Conservation (phyloP, 2,797 vertebrate genomes). For the Sebastes minor region DNA sequence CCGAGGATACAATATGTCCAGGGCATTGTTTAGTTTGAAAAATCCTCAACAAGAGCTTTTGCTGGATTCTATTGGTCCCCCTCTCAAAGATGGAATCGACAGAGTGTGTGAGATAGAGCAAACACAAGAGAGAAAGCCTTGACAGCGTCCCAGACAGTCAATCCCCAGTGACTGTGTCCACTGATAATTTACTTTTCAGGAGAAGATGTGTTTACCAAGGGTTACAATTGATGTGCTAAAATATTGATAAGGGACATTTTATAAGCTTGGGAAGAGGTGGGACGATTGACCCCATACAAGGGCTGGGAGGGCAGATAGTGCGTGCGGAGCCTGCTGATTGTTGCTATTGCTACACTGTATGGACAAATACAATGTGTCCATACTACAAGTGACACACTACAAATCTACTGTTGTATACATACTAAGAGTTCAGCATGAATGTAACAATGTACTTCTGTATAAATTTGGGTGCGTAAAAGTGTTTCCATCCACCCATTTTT, state of each 20-base stretch:
- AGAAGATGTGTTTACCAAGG: conserved; percentile 77
- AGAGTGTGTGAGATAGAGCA: conserved; percentile 56
- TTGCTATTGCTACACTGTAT: not conserved
- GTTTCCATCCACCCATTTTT: not conserved
- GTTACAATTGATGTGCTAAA: conserved; percentile 85
- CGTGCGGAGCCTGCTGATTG: conserved; percentile 30
- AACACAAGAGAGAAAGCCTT: conserved; percentile 58
- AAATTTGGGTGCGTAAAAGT: not conserved
- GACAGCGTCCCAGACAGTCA: conserved; percentile 72
- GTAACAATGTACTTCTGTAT: not conserved
- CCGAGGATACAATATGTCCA: conserved; percentile 73
- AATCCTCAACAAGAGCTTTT: conserved; percentile 68
- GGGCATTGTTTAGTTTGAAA: conserved; percentile 81
- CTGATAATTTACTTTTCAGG: conserved; percentile 80
- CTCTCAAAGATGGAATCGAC: conserved; percentile 66
- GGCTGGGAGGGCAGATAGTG: conserved; percentile 21
- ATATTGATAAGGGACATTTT: conserved; percentile 88
- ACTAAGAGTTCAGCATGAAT: not conserved
- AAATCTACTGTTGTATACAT: not conserved
- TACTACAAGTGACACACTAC: not conserved
- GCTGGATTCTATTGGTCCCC: conserved; percentile 55
- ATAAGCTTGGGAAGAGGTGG: conserved; percentile 78
- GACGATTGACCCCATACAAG: conserved; percentile 73
- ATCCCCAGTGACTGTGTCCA: conserved; percentile 75
- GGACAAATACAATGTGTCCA: not conserved